phyloP scores from a whole-genome alignment of 2,888 invertebrate species.

The Latrodectus hesperus region DNA sequence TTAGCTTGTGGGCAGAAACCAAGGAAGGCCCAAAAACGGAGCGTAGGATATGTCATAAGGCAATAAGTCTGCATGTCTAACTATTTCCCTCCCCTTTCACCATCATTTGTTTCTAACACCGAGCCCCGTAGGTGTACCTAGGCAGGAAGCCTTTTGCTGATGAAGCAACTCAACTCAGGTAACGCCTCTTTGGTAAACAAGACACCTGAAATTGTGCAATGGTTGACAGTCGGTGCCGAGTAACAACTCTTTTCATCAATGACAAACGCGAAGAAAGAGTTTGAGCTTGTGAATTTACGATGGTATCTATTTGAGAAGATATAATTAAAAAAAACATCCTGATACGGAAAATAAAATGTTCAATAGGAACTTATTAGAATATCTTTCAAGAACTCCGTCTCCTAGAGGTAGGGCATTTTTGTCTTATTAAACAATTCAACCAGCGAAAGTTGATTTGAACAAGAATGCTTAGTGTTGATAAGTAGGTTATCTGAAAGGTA shows the following conservation, averaged over 20 bases:
- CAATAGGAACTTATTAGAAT: too few species aligned
- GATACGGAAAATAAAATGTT: too few species aligned
- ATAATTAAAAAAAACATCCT: too few species aligned
- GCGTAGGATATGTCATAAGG: constrained; percentile 57
- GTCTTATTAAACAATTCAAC: too few species aligned
- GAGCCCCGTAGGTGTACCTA: constrained; percentile 40
- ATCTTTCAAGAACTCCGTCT: too few species aligned
- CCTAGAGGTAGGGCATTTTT: too few species aligned
- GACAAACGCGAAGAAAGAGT: background rate
- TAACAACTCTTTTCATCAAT: background rate
- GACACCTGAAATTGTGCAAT: constrained; percentile 58
- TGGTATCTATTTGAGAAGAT: too few species aligned
- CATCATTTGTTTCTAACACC: constrained; percentile 1
- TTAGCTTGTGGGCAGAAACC: constrained; percentile 51
- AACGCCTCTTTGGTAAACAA: constrained; percentile 64
- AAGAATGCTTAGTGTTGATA: too few species aligned
- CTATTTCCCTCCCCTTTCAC: background rate
- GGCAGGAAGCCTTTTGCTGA: constrained; percentile 48
- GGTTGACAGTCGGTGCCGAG: background rate
- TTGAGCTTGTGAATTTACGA: background rate
- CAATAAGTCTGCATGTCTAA: constrained; percentile 17
- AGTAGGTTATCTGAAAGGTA: too few species aligned
- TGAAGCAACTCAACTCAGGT: constrained; percentile 13
- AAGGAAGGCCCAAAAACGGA: constrained; percentile 50
- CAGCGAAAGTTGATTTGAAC: too few species aligned